Base-by-base conservation (phyloP, 2,113 vertebrate species). In the Micromys minutus region DNA sequence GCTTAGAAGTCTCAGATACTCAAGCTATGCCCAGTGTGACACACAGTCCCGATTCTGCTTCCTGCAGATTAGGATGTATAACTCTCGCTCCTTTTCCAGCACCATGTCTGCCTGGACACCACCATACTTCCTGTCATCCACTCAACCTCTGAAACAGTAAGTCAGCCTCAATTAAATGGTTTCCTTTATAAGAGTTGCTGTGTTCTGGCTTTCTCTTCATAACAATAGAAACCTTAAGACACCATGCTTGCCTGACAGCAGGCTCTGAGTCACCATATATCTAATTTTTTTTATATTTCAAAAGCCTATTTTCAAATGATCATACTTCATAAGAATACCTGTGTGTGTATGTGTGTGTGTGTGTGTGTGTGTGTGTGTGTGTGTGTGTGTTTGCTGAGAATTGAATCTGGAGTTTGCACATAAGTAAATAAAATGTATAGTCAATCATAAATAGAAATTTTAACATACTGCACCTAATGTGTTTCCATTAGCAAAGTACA, bases 401-500 rank as follows among this genome's bases (percentile, higher is more conserved):
- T 22, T 86, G 31, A 50, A 86, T 11, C 31, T 50, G 29, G 19
- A 16, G 19, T 45, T 36, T 50, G 31, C 29, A 34, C 42, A 50
- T 67, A 67, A 47, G 17, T 5, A 47, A 50, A 36, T 67, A 10
- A 67, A 31, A 24, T 45, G 15, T 86, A 36, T 67, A 22, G 8
- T 22, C 16, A 67, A 29, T 19, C 31, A 34, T 24, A 45, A 67
- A 34, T 59, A 76, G 24, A 76, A 71, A 57, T 22, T 80, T 71
- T 42, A 50, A 76, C 59, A 36, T 65, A 75, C 9, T 71, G 2
- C 9, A 55, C 0, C 55, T 75, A 75, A 71, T 90, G 76, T 89
- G 22, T 71, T 42, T 69, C 71, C 87, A 31, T 77, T 93, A 17
- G 5, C 4, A 96, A 95, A 83, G 81, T 69, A 52, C 31, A 94